phyloP scores from a whole-genome alignment of 1,140 invertebrate species.

The Nasonia giraulti region DNA sequence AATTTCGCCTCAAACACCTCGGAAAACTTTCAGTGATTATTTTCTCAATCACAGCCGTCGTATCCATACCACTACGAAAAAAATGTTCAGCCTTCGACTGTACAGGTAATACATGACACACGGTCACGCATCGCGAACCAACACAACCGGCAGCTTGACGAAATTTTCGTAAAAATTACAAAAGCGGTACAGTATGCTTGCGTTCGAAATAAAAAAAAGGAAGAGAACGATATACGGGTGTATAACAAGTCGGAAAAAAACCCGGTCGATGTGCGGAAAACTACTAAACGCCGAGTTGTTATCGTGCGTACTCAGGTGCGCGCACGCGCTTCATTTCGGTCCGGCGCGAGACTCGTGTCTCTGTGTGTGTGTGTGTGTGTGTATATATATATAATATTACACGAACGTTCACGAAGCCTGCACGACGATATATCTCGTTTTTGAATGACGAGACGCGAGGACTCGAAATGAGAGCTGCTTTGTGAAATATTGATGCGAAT shows the following conservation, averaged over 20 bases:
- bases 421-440: neutral
- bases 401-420: neutral
- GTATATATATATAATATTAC: neutral
- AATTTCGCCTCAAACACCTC: too few species aligned
- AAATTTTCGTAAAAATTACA: constrained; percentile 7
- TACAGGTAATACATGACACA: too few species aligned
- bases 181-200: neutral
- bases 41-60: too few species aligned
- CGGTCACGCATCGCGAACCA: neutral
- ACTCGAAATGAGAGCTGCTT: too few species aligned
- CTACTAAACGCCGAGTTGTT: constrained; percentile 47
- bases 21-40: neutral
- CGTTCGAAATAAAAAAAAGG: constrained; percentile 9
- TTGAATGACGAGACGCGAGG: too few species aligned
- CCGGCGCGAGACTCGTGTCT: too few species aligned
- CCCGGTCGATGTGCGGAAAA: constrained; percentile 48
- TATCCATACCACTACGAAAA: too few species aligned
- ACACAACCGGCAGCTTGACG: neutral
- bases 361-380: too few species aligned
- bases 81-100: too few species aligned
- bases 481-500: too few species aligned
- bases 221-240: constrained; percentile 1
- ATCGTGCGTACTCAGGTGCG: constrained; percentile 57
- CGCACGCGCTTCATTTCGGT: constrained; percentile 14
- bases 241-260: constrained; percentile 30